Evolutionary conservation across 2,888 invertebrate species (phyloP), one percentile per base, ranked within the genome.

Genomic region (Pseudanteris insignis): DNA sequence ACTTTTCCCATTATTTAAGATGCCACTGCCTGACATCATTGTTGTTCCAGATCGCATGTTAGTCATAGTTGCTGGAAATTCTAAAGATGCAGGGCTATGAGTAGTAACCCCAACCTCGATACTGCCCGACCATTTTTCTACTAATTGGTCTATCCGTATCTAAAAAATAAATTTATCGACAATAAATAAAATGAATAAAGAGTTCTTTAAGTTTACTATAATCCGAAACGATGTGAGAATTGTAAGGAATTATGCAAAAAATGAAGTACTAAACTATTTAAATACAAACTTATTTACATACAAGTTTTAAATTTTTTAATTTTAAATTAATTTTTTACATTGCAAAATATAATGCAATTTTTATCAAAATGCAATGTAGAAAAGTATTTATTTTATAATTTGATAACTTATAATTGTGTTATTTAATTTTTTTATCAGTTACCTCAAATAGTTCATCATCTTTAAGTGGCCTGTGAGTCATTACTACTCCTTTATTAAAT

Each of bases 11-110:
- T 96, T 96, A 1, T 94, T 90, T n/a, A 96, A 83, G 68, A 97
- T 94, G 48, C 96, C 96, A 82, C 94, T 94, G 0, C 96, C 96
- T 10, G 96, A 96, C 96, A 97, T 96, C 91, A 94, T 94, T 21
- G 92, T 91, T 1, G 93, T 94, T 5, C 95, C 87, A 1, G 81
- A 80, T 51, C 94, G 87, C 91, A 96, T 92, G 78, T 96, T 96
- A 0, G 96, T 96, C 95, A 97, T 96, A 1, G 96, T 97, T 0
- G 96, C 94, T 1, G 96, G 97, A 79, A 96, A 96, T 58, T 94
- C 89, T 53, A 96, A 84, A 0, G 88, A 88, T 1, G 89, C 87
- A 1, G 97, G 96, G 81, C 94, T 93, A 76, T 96, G 96, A 7
- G 93, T 91, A 0, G 96, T 96, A 5, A 97, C 90, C 24, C 95